phyloP scores from a whole-genome alignment of 2,888 invertebrate genomes.

The Drosophila sordidapex region DNA sequence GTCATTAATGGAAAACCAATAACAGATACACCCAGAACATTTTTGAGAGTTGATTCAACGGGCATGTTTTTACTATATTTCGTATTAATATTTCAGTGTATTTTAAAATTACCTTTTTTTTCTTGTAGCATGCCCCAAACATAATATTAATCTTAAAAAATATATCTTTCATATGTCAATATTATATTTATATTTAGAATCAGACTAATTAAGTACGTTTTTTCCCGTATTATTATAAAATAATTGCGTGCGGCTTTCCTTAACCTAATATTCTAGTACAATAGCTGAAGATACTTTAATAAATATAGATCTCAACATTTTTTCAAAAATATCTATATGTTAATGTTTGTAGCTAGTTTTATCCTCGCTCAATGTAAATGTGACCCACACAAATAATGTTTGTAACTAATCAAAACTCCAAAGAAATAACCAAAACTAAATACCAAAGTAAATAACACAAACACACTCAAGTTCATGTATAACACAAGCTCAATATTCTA shows the following conservation, averaged over 20 bases:
- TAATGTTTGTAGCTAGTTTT: constrained; percentile 64
- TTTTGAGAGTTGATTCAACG: constrained; percentile 2
- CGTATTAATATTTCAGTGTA: neutral
- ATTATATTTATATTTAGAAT: neutral
- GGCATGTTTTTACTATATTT: constrained; percentile 33
- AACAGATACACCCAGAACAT: neutral
- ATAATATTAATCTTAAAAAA: constrained; percentile 9
- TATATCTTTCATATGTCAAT: neutral
- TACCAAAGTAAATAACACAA: constrained; percentile 21
- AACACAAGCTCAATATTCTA: constrained; percentile 59
- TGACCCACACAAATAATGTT: constrained; percentile 26
- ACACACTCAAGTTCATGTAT: constrained; percentile 55
- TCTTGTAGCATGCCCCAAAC: constrained; percentile 16
- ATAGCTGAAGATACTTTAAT: constrained; percentile 15
- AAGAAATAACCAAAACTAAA: constrained; percentile 19
- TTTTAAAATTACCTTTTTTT: neutral
- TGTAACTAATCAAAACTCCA: constrained; percentile 38
- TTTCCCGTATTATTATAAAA: neutral
- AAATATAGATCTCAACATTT: constrained; percentile 10
- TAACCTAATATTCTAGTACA: neutral
- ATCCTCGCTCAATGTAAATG: constrained; percentile 46
- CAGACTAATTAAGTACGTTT: constrained; percentile 3
- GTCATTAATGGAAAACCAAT: neutral
- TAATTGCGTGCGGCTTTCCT: neutral
- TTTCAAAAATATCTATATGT: constrained; percentile 55